Evolutionary conservation across 2,113 vertebrate genomes (phyloP).

Genomic region (Bos javanicus): DNA sequence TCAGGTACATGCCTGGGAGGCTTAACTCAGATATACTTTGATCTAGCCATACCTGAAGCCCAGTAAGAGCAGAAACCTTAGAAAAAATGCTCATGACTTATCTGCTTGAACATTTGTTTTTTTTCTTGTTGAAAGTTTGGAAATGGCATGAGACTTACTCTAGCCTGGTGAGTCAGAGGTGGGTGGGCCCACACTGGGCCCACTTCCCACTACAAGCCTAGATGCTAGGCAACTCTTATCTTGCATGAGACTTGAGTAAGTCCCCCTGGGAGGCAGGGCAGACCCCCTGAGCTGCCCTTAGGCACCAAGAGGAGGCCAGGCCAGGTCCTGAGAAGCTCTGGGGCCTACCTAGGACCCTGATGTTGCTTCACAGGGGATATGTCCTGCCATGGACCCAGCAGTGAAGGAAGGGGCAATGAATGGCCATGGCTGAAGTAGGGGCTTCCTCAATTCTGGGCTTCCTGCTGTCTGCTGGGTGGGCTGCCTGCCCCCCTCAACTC

Average conservation of each 20-base stretch:
- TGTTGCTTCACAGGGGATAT: not conserved
- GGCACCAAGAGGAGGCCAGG: not conserved
- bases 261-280: not conserved
- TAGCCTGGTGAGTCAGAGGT: not conserved
- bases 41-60: not conserved
- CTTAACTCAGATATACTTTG: not conserved
- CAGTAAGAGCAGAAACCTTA: not conserved
- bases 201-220: not conserved
- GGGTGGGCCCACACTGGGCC: no score
- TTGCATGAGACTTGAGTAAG: not conserved
- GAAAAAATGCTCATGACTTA: not conserved
- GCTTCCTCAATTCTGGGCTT: no score
- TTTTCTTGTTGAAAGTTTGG: not conserved
- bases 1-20: not conserved
- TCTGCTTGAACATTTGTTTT: not conserved
- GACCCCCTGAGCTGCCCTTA: not conserved
- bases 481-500: not conserved
- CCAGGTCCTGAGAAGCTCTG: not conserved
- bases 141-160: not conserved
- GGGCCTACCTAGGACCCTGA: not conserved
- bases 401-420: not conserved
- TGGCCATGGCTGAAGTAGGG: not conserved
- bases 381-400: not conserved
- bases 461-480: not conserved
- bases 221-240: not conserved